A percentile compares a stretch with the other conserved stretches of the same genome.
These are phyloP conservation scores for Aphelinus atriplicis DNA, from an alignment of 1,140 invertebrate genomes.

Conservation along the genomic window DNA sequence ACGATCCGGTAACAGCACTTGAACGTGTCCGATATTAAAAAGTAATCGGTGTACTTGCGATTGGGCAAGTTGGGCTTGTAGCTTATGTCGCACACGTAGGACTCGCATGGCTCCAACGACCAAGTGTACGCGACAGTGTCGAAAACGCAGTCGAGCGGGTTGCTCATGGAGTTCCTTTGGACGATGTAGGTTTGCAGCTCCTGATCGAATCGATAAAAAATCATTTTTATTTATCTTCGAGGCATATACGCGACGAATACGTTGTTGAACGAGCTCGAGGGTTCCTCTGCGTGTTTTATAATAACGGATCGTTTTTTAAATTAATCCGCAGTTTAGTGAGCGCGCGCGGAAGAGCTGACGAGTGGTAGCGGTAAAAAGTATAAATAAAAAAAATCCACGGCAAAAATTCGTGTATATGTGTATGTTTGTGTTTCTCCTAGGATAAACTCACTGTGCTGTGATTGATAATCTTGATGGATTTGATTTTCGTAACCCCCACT, in stretches of 20 bases:
- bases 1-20: conserved; percentile 42
- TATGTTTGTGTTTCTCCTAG: too few relatives aligned
- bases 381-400: too few relatives aligned
- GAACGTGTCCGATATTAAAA: conserved; percentile 44
- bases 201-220: conserved; percentile 36
- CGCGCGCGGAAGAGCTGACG: too few relatives aligned
- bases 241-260: too few relatives aligned
- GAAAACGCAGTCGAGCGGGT: conserved; percentile 54
- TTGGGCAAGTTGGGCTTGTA: conserved; percentile 45
- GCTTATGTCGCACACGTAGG: conserved; percentile 47
- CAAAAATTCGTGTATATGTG: too few relatives aligned
- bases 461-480: conserved; percentile 51
- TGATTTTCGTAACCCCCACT: conserved; percentile 43
- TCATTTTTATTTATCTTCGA: neutral
- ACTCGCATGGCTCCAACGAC: conserved; percentile 43
- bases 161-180: conserved; percentile 49
- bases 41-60: conserved; percentile 52
- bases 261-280: neutral
- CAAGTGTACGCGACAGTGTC: conserved; percentile 49
- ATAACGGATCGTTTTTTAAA: neutral
- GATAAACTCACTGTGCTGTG: conserved; percentile 45
- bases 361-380: too few relatives aligned
- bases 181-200: conserved; percentile 45
- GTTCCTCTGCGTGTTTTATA: neutral
- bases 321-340: too few relatives aligned